Evolutionary conservation across 2,888 invertebrate species (phyloP).

Genomic region (Epirrhoe alternata): DNA sequence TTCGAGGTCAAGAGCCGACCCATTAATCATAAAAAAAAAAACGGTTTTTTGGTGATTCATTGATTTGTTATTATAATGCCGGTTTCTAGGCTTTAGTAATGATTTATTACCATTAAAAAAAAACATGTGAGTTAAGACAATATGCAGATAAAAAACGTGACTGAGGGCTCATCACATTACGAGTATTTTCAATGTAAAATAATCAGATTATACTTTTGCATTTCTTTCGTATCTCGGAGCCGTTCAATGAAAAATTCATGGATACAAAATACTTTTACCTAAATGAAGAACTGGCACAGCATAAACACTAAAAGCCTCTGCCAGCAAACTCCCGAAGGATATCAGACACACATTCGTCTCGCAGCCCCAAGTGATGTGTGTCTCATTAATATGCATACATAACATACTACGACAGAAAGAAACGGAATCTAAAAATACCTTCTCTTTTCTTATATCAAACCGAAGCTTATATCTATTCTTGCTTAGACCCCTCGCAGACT

Average conservation of each 20-base stretch:
- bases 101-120: no score
- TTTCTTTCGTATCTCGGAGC: not conserved
- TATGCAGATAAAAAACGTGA: no score
- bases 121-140: no score
- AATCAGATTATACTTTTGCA: not conserved
- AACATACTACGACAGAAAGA: not conserved
- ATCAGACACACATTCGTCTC: not conserved
- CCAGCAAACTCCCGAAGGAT: slow-evolving; percentile 1
- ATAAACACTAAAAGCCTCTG: slow-evolving; percentile 9
- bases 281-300: not conserved
- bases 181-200: no score
- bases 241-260: not conserved
- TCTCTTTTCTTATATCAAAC: not conserved
- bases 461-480: no score
- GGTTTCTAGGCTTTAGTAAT: no score
- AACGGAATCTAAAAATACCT: not conserved
- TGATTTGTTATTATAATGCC: no score
- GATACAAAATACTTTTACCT: not conserved
- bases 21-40: no score
- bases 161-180: no score
- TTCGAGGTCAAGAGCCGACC: no score
- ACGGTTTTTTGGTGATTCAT: no score
- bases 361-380: not conserved
- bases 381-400: slow-evolving; percentile 2
- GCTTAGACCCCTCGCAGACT: no score